phyloP scores from a whole-genome alignment of 2,888 invertebrate species.

The Netelia inedita region DNA sequence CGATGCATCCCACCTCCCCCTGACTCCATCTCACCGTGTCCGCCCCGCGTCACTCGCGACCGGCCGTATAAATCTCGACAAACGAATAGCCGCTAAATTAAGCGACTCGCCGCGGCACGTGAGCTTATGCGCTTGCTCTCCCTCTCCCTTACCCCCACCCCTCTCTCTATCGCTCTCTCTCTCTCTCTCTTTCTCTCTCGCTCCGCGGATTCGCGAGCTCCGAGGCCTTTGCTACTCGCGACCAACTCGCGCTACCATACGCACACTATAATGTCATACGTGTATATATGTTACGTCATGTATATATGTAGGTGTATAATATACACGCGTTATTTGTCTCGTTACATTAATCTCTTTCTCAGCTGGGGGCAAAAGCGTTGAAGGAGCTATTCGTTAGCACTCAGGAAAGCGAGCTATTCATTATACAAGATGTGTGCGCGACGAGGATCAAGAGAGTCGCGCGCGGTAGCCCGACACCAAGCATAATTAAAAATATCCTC shows the following conservation, averaged over 20 bases:
- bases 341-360: constrained; percentile 66
- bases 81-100: constrained; percentile 71
- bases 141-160: constrained; percentile 25
- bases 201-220: constrained; percentile 45
- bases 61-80: constrained; percentile 68
- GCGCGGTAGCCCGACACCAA: not conserved
- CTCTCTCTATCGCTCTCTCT: constrained; percentile 32
- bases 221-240: constrained; percentile 65
- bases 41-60: constrained; percentile 54
- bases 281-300: constrained; percentile 1
- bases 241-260: constrained; percentile 58
- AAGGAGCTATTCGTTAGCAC: constrained; percentile 65
- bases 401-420: constrained; percentile 46
- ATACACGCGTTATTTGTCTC: constrained; percentile 66
- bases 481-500: constrained; percentile 24
- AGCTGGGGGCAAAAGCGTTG: constrained; percentile 49
- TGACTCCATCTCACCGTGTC: constrained; percentile 23
- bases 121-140: constrained; percentile 63
- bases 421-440: constrained; percentile 53
- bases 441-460: constrained; percentile 19
- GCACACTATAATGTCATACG: constrained; percentile 32
- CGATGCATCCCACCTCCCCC: constrained; percentile 45
- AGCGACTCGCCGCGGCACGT: constrained; percentile 68
- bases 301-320: constrained; percentile 20
- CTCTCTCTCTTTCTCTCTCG: constrained; percentile 46